These are phyloP conservation scores for Zaprionus kolodkinae DNA, from an alignment of 1,140 invertebrate genomes.

Conservation along the genomic window DNA sequence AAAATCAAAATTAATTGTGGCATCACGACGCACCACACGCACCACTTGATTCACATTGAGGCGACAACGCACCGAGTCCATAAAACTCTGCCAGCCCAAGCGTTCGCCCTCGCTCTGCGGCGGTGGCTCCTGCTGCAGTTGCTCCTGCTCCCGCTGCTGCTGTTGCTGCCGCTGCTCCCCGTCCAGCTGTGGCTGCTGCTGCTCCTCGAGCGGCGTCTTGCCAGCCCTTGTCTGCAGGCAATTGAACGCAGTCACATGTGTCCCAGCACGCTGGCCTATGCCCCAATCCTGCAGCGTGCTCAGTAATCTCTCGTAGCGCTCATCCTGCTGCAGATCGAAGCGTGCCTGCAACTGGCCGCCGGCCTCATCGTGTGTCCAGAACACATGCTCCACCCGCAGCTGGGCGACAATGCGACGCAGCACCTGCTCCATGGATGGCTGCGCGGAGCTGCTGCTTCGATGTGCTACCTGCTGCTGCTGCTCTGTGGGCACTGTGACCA, in stretches of 20 bases:
- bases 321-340: slow-evolving; percentile 78
- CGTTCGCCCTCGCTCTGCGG: slow-evolving; percentile 34
- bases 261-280: slow-evolving; percentile 79
- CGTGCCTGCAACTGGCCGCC: slow-evolving; percentile 55
- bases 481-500: slow-evolving; percentile 65
- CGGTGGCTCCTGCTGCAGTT: too few relatives aligned
- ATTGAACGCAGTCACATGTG: slow-evolving; percentile 76
- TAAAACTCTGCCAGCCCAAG: slow-evolving; percentile 85
- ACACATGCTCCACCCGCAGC: slow-evolving; percentile 57
- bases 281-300: slow-evolving; percentile 76
- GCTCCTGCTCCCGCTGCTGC: background rate
- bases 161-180: background rate
- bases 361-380: slow-evolving; percentile 55
- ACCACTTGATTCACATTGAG: slow-evolving; percentile 90
- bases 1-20: slow-evolving; percentile 90
- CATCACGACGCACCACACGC: slow-evolving; percentile 87
- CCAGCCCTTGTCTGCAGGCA: slow-evolving; percentile 65
- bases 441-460: background rate
- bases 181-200: background rate
- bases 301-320: slow-evolving; percentile 81
- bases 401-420: slow-evolving; percentile 45
- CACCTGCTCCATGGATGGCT: slow-evolving; percentile 49
- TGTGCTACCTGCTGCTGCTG: slow-evolving; percentile 34
- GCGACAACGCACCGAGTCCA: slow-evolving; percentile 87
- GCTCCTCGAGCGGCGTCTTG: background rate